A percentile compares a stretch with the other conserved stretches of the same genome.
These are phyloP conservation scores for Hemichromis elongatus DNA, from an alignment of 2,113 vertebrate species.

Conservation along the genomic window DNA sequence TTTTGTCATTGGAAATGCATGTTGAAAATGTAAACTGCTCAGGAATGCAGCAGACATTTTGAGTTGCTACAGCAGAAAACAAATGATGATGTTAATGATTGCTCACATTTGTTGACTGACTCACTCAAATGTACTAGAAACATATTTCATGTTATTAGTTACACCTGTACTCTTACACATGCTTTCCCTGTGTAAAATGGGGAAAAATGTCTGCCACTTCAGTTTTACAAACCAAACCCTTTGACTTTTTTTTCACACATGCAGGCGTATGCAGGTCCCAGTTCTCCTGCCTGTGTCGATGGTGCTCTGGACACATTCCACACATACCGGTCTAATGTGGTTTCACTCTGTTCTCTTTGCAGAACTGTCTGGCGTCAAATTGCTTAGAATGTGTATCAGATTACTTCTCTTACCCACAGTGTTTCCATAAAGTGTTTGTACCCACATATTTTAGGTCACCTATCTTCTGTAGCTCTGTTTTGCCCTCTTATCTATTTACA, in stretches of 20 bases:
- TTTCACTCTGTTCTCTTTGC: conserved; percentile 5
- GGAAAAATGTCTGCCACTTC: neutral
- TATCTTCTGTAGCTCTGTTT: neutral
- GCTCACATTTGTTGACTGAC: neutral
- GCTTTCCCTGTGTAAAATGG: neutral
- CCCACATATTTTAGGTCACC: neutral
- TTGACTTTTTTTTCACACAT: neutral
- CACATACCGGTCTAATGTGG: conserved; percentile 35
- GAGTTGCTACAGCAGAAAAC: neutral
- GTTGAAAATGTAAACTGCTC: neutral
- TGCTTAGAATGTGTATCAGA: neutral
- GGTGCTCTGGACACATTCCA: neutral
- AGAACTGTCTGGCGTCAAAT: neutral
- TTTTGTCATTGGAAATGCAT: neutral
- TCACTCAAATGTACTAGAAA: neutral
- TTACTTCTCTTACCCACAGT: neutral
- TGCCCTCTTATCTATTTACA: neutral
- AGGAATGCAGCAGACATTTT: neutral
- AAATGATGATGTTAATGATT: neutral
- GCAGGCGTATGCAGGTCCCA: neutral
- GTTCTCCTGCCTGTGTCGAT: neutral
- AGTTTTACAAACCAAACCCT: neutral
- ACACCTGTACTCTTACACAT: neutral
- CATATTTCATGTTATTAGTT: neutral
- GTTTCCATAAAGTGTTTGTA: neutral